Evolutionary conservation across 2,797 vertebrate species (phyloP), one percentile per base, ranked within the genome.

Genomic region (Linurgus olivaceus): DNA sequence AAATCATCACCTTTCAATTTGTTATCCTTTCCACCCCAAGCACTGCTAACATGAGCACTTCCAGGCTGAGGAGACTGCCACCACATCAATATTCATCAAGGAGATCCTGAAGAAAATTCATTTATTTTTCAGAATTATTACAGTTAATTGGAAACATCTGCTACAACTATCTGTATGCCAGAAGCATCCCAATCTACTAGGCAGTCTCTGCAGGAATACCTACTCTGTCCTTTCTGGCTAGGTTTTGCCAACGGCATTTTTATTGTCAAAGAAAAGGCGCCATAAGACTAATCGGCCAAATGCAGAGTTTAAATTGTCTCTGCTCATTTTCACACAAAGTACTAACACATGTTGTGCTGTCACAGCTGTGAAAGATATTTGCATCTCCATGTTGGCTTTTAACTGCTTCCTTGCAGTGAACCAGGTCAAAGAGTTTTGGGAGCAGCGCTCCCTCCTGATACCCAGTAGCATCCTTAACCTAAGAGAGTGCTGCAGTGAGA

Each of bases 111-210:
- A 66, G 82, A 94, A 95, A 95, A 59, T 77, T 91, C 59, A 88
- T 94, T 91, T 75, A 65, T 80, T 91, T 85, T 88, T 86, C 87
- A 91, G 62, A 76, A 91, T 91, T 93, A 96, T 94, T 88, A 88
- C 73, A 92, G 82, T 88, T 95, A 95, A 93, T 94, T 96, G 79
- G 85, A 81, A 94, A 93, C 91, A 94, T 92, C 94, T 97, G 87
- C 88, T 93, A 75, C 68, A 86, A 94, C 44, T 93, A 96, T 74
- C 61, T 91, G 80, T 66, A 86, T 78, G 91, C 87, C 92, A 94
- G 89, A 80, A 96, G 79, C 94, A 95, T 88, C 58, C 68, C 62
- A 16, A 86, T 38, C 51, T 51, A 59, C 40, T 6, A 62, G 66
- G 55, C 83, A 86, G 73, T 47, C 92, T 95, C 92, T 76, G 66